phyloP scores from a whole-genome alignment of 2,888 invertebrate species.

The Drosophila formosana region DNA sequence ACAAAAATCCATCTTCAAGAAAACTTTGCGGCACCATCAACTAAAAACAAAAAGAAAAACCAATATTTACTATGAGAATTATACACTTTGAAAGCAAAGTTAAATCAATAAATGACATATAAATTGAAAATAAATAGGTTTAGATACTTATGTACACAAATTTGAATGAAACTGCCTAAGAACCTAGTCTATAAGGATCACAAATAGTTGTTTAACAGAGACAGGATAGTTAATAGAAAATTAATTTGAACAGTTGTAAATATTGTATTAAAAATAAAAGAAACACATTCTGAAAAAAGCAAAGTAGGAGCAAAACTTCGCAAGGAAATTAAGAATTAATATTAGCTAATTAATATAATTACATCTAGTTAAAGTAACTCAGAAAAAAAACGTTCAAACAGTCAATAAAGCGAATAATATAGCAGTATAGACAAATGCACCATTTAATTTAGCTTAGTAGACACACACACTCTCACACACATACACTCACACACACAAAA shows the following conservation, averaged over 20 bases:
- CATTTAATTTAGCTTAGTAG: slow-evolving; percentile 51
- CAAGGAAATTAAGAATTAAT: slow-evolving; percentile 65
- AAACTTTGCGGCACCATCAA: slow-evolving; percentile 67
- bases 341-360: slow-evolving; percentile 68
- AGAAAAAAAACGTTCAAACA: slow-evolving; percentile 66
- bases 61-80: background rate
- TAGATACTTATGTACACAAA: slow-evolving; percentile 62
- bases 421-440: slow-evolving; percentile 47
- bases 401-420: slow-evolving; percentile 59
- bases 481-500: slow-evolving; percentile 38
- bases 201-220: slow-evolving; percentile 49
- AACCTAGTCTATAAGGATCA: slow-evolving; percentile 68
- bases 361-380: slow-evolving; percentile 52
- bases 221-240: slow-evolving; percentile 39
- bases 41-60: slow-evolving; percentile 14
- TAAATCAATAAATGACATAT: slow-evolving; percentile 45
- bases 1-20: slow-evolving; percentile 49
- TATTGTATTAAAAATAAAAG: slow-evolving; percentile 40
- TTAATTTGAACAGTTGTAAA: slow-evolving; percentile 65
- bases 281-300: slow-evolving; percentile 64
- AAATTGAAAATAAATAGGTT: slow-evolving; percentile 50
- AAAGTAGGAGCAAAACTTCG: slow-evolving; percentile 85
- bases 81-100: slow-evolving; percentile 26
- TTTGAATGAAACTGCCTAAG: slow-evolving; percentile 83
- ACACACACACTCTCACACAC: slow-evolving; percentile 20